Evolutionary conservation across 2,888 invertebrate genomes (phyloP).

Genomic region (Tipula lateralis): DNA sequence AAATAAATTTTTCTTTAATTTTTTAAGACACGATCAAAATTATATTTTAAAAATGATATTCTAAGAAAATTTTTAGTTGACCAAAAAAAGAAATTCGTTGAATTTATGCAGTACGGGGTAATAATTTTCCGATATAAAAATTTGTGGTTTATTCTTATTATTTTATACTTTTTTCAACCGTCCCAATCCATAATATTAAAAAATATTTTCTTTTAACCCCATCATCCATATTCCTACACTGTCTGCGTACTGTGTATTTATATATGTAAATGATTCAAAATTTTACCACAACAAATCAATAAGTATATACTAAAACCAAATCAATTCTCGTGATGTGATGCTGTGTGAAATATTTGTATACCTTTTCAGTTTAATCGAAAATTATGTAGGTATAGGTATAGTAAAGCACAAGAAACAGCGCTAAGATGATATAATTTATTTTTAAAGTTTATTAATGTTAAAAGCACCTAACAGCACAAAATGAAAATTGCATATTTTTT

Average conservation of each 20-base stretch:
- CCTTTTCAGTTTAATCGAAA: background rate
- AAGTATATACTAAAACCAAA: background rate
- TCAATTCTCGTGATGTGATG: background rate
- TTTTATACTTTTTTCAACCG: background rate
- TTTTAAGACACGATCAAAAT: background rate
- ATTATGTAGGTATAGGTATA: too few relatives aligned
- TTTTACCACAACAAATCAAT: background rate
- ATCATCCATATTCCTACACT: background rate
- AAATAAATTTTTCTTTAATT: too few relatives aligned
- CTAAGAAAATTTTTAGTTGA: background rate
- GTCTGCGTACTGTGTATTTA: slow-evolving; percentile 1
- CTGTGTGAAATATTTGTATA: background rate
- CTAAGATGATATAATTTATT: background rate
- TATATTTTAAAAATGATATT: background rate
- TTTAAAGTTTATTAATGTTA: background rate
- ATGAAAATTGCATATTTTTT: background rate
- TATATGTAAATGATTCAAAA: slow-evolving; percentile 6
- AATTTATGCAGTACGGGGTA: background rate
- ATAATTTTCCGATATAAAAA: background rate
- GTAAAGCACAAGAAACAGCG: background rate
- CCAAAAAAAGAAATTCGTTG: background rate
- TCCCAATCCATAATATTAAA: background rate
- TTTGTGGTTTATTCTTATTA: background rate
- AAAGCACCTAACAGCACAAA: background rate
- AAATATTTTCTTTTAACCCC: slow-evolving; percentile 2